phyloP scores from a whole-genome alignment of 2,888 invertebrate genomes.

The Hirudinaria manillensis region DNA sequence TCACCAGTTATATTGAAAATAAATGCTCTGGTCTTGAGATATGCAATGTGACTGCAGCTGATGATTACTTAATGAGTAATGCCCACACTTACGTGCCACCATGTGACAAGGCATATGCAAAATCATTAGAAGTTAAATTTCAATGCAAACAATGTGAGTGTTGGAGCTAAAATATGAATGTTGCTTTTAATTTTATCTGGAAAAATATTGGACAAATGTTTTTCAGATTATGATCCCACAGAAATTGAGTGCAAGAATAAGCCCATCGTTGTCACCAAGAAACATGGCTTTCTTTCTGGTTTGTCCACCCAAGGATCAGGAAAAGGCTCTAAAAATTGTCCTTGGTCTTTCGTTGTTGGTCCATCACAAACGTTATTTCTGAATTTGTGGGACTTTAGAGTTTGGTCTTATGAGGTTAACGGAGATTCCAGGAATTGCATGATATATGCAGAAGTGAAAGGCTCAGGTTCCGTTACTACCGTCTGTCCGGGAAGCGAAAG shows the following conservation, averaged over 20 bases:
- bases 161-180: not conserved
- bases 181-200: slow-evolving; percentile 9
- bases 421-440: slow-evolving; percentile 8
- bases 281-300: not conserved
- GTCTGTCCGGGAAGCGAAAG: slow-evolving; percentile 18
- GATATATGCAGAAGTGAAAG: slow-evolving; percentile 22
- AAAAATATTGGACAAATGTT: slow-evolving; percentile 5
- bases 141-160: not conserved
- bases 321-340: slow-evolving; percentile 20
- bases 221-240: not conserved
- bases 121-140: not conserved
- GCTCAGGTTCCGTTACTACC: not conserved
- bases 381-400: slow-evolving; percentile 22
- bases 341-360: slow-evolving; percentile 15
- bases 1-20: not conserved
- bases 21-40: not conserved
- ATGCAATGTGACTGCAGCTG: not conserved
- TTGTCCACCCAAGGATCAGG: not conserved
- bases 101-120: not conserved
- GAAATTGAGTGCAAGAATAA: not conserved
- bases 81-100: no score
- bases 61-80: slow-evolving; percentile 2
- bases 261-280: not conserved
- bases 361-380: slow-evolving; percentile 9
- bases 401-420: not conserved